Evolutionary conservation across 2,888 invertebrate species (phyloP), one percentile per base, ranked within the genome.

Genomic region (Cosmopolites sordidus): DNA sequence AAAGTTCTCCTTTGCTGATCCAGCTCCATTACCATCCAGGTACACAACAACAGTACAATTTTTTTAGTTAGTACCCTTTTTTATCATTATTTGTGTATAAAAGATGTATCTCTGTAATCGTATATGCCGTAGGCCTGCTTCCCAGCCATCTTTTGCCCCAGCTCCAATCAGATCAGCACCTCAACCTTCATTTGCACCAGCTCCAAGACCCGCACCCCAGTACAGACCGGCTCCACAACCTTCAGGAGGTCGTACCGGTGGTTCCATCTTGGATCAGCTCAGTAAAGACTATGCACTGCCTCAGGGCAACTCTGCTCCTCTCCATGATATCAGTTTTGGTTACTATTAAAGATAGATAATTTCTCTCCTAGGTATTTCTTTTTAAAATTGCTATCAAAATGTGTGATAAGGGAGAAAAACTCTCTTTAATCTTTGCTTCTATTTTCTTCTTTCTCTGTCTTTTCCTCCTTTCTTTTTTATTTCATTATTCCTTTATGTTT

Each of bases 271-370:
- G 42, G 91, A 91, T 69, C 87, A 90, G 68, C 79, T 91, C 45
- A 83, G 89, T 44, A 85, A 86, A 68, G 90, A 91, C 64, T 91
- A 87, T 67, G 84, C 88, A 9, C 73, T 91, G 43, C 91, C 90
- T 0, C 79, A 82, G 60, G 83, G 83, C 17, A 78, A 83, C 6
- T 79, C 86, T 0, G 77, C 81, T 30, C 82, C 89, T 0, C 76
- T 88, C 30, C 89, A 90, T 67, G 90, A 91, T 67, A 89, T 91
- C 72, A 84, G 87, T 54, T 91, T 91, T 69, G 89, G 90, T 66
- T 86, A 51, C 30, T 56, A 27, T 43, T 57, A 48, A 53, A 33
- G 4, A 33, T 12, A 40, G 16, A 40, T 4, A 40, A 40, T 16
- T 14, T 40, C 4, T 40, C 15, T 40, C n/a, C n/a, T 40, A 40